Evolutionary conservation across 2,888 invertebrate species (phyloP).

Genomic region (Erebia aethiops): DNA sequence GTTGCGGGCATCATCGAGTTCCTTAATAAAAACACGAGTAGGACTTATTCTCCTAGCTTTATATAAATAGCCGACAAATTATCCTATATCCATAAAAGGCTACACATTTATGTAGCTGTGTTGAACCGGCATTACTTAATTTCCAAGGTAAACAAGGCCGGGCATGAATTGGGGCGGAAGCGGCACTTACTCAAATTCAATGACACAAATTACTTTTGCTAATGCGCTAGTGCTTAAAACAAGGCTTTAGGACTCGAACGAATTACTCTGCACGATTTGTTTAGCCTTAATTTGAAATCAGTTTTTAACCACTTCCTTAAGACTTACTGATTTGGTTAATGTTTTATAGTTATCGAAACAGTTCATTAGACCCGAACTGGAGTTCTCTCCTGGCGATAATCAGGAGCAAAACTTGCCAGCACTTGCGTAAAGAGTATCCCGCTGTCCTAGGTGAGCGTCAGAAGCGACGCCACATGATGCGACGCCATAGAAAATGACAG

Average conservation of each 20-base stretch:
- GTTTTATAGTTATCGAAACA: not conserved
- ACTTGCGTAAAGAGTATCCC: no score
- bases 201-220: conserved; percentile 26
- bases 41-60: not conserved
- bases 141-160: conserved; percentile 38
- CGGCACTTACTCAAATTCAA: conserved; percentile 24
- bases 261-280: not conserved
- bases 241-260: not conserved
- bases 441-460: no score
- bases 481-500: no score
- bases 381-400: no score
- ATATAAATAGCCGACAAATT: not conserved
- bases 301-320: conserved; percentile 1
- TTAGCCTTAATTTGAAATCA: not conserved
- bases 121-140: conserved; percentile 40
- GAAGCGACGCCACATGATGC: no score
- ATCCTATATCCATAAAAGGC: not conserved
- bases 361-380: no score
- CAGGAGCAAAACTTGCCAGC: no score
- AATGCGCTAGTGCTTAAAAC: conserved; percentile 15
- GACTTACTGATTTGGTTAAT: not conserved
- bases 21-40: not conserved
- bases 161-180: conserved; percentile 27
- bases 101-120: not conserved
- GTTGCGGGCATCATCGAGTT: no score